These are phyloP conservation scores for Euplagia quadripunctaria DNA, from an alignment of 2,888 invertebrate species.

Conservation along the genomic window DNA sequence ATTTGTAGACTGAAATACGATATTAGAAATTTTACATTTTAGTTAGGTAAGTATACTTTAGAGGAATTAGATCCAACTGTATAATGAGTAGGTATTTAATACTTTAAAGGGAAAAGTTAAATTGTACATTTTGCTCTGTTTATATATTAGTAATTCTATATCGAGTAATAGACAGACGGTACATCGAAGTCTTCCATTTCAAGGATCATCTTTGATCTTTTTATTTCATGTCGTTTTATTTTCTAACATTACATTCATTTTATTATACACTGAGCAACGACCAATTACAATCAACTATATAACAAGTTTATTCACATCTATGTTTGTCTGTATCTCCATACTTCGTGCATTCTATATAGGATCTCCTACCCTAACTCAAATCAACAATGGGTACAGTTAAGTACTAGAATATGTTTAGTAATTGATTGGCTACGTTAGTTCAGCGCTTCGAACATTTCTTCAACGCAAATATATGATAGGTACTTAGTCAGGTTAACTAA, in stretches of 20 bases:
- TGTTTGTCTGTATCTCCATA: slow-evolving; percentile 33
- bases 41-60: slow-evolving; percentile 32
- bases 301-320: slow-evolving; percentile 55
- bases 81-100: slow-evolving; percentile 23
- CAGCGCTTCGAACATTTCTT: slow-evolving; percentile 35
- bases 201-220: slow-evolving; percentile 28
- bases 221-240: slow-evolving; percentile 27
- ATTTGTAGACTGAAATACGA: slow-evolving; percentile 41
- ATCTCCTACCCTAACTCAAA: slow-evolving; percentile 44
- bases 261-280: slow-evolving; percentile 66
- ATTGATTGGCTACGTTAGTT: slow-evolving; percentile 50
- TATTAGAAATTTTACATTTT: slow-evolving; percentile 46
- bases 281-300: slow-evolving; percentile 63
- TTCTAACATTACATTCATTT: slow-evolving; percentile 39
- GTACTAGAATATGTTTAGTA: slow-evolving; percentile 44
- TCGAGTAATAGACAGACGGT: slow-evolving; percentile 40
- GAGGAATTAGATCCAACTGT: slow-evolving; percentile 45
- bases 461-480: slow-evolving; percentile 34
- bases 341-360: slow-evolving; percentile 49
- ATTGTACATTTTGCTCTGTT: slow-evolving; percentile 18
- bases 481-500: slow-evolving; percentile 64
- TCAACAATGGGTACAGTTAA: slow-evolving; percentile 39
- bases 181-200: slow-evolving; percentile 45
- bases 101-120: slow-evolving; percentile 28
- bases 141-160: slow-evolving; percentile 28